Base-by-base conservation (phyloP, 1,140 invertebrate species). In the Calephelis virginiensis region DNA sequence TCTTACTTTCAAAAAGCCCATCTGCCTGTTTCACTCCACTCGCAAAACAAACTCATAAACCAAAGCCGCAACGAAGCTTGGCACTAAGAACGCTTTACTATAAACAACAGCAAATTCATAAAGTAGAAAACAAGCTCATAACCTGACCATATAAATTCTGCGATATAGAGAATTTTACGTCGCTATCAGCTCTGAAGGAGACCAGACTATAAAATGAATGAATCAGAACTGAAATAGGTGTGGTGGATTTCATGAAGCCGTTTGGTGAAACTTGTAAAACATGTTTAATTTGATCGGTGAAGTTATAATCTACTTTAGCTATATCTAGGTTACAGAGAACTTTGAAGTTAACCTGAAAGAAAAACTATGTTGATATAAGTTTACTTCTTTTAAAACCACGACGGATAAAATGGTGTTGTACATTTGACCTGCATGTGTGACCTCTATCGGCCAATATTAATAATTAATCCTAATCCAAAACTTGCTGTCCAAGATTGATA, bases 141-240 rank as follows among this genome's bases (percentile, higher is more conserved):
- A 56, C 50, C 14, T 56, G 11, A 56, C 50, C 9, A 28, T 28
- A 56, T 56, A 56, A 56, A 73, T 69, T 60, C 62, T 64, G 68
- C 71, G 70, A 68, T 45, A 62, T 47, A 46, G 14, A 13, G 46
- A 13, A 45, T 62, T 47, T 46, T 46, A 62, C 43, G 46, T 62
- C 14, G 38, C 11, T 62, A 62, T 62, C 17, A 14, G 17, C 13
- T 62, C 10, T 9, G 13, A 13, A 63, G n/a, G 61, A 12, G 43
- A 63, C 61, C 61, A 9, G 14, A 63, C 43, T 45, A 46, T 56
- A 56, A 56, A 56, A 28, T 56, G 53, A 56, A 56, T 56, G 53
- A 56, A 56, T 56, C 53, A 56, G 17, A 56, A 37, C 53, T 37
- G 17, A 56, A 37, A 14, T 37, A 37, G 17, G 53, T 56, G 17